Conservation (phyloP, 2,113 vertebrate species). For the Lepus europaeus region DNA sequence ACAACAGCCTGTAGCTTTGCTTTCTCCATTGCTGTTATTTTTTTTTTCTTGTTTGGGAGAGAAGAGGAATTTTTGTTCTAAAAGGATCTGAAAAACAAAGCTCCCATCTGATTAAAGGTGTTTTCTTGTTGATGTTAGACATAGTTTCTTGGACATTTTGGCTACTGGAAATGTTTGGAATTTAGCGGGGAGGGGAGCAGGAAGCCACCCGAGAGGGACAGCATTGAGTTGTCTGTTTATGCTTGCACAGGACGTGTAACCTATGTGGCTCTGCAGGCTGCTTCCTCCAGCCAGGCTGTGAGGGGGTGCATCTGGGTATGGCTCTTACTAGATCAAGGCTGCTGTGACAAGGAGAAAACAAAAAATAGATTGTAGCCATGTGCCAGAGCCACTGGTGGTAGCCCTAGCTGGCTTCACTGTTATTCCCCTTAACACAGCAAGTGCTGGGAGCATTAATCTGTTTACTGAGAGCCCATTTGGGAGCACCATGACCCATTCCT, state of each 20-base stretch:
- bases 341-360: constrained; percentile 21
- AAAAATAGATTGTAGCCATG: not conserved
- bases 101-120: not conserved
- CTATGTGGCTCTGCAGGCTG: not conserved
- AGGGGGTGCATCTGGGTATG: not conserved
- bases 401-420: constrained; percentile 1
- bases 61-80: constrained; percentile 14
- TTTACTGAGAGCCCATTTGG: constrained; percentile 62
- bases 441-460: constrained; percentile 26
- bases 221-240: not conserved
- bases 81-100: constrained; percentile 14
- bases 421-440: constrained; percentile 38
- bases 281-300: not conserved
- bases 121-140: constrained; percentile 43
- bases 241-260: not conserved
- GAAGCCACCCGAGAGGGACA: not conserved
- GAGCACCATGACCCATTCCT: constrained; percentile 67
- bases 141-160: constrained; percentile 5
- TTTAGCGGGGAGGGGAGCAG: not conserved
- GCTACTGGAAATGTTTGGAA: not conserved
- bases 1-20: constrained; percentile 9
- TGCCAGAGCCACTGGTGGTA: constrained; percentile 46
- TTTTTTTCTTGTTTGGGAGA: constrained; percentile 24
- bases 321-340: constrained; percentile 13
- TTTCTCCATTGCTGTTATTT: constrained; percentile 49